Conservation (phyloP, 2,113 vertebrate species). For the Malurus melanocephalus region DNA sequence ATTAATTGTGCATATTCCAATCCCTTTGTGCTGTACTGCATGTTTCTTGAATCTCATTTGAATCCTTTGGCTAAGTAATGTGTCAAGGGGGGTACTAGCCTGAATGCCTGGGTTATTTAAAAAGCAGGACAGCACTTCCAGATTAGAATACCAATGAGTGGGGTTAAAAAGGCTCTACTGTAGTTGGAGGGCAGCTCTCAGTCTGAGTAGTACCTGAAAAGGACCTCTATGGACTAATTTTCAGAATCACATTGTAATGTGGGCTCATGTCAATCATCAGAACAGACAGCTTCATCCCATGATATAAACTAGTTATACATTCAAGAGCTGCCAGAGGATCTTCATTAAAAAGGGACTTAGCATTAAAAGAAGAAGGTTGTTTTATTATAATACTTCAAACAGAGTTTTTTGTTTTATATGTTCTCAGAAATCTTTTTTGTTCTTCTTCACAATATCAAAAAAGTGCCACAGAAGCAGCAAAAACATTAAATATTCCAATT, state of each 20-base stretch:
- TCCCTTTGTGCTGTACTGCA: slow-evolving; percentile 95
- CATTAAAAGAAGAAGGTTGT: slow-evolving; percentile 79
- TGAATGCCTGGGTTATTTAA: slow-evolving; percentile 98
- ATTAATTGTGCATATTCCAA: slow-evolving; percentile 99
- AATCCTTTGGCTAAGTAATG: slow-evolving; percentile 95
- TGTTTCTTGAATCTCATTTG: slow-evolving; percentile 98
- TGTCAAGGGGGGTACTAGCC: slow-evolving; percentile 94
- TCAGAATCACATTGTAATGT: slow-evolving; percentile 99
- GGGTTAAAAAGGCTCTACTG: slow-evolving; percentile 98
- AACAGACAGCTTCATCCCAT: slow-evolving; percentile 99
- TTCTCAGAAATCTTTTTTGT: slow-evolving; percentile 81
- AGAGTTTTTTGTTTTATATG: slow-evolving; percentile 83
- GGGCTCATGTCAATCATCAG: slow-evolving; percentile 99
- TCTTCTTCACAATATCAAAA: slow-evolving; percentile 78
- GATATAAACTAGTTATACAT: slow-evolving; percentile 97
- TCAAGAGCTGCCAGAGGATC: slow-evolving; percentile 87
- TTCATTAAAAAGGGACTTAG: slow-evolving; percentile 84
- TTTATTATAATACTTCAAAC: slow-evolving; percentile 86
- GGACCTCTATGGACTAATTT: slow-evolving; percentile 99
- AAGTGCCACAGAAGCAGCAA: slow-evolving; percentile 76
- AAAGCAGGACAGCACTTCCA: slow-evolving; percentile 91
- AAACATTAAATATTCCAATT: slow-evolving; percentile 80
- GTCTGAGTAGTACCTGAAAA: slow-evolving; percentile 94
- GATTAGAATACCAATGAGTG: slow-evolving; percentile 99
- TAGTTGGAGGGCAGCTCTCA: slow-evolving; percentile 96